These are phyloP conservation scores for Meriones unguiculatus DNA, from an alignment of 2,113 vertebrate species.

Conservation along the genomic window DNA sequence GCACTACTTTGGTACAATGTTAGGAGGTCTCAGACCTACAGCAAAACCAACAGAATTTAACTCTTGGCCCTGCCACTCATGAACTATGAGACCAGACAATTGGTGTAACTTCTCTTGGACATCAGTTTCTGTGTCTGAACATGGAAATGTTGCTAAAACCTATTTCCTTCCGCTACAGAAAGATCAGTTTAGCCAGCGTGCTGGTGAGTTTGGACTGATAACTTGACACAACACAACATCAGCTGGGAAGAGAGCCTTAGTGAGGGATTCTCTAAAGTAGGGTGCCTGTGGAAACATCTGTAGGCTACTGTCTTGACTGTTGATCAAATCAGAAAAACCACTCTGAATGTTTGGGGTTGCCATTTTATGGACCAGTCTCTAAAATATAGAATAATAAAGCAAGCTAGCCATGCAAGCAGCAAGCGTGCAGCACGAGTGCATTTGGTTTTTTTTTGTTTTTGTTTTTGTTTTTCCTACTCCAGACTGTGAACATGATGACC, in stretches of 20 bases:
- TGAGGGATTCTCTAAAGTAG: not conserved
- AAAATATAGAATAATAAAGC: not conserved
- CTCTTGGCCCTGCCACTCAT: not conserved
- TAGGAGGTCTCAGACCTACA: not conserved
- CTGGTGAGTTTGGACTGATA: not conserved
- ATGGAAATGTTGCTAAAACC: not conserved
- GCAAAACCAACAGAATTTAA: not conserved
- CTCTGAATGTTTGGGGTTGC: not conserved
- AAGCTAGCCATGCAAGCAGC: not conserved
- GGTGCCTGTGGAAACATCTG: not conserved
- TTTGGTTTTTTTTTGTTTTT: not conserved
- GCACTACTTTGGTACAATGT: rapidly evolving
- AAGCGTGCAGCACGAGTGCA: not conserved
- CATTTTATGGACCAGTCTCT: not conserved
- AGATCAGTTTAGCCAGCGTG: not conserved
- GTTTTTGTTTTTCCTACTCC: not conserved
- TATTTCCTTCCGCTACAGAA: not conserved
- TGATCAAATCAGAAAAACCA: not conserved
- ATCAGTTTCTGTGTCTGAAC: slow-evolving; percentile 19
- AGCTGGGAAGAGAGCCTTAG: not conserved
- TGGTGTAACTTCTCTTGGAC: not conserved
- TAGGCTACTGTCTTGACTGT: not conserved
- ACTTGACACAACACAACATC: not conserved
- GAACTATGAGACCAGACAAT: not conserved
- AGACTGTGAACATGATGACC: not conserved